Base-by-base conservation (phyloP, 1,140 invertebrate species). In the Drosophila obscura region DNA sequence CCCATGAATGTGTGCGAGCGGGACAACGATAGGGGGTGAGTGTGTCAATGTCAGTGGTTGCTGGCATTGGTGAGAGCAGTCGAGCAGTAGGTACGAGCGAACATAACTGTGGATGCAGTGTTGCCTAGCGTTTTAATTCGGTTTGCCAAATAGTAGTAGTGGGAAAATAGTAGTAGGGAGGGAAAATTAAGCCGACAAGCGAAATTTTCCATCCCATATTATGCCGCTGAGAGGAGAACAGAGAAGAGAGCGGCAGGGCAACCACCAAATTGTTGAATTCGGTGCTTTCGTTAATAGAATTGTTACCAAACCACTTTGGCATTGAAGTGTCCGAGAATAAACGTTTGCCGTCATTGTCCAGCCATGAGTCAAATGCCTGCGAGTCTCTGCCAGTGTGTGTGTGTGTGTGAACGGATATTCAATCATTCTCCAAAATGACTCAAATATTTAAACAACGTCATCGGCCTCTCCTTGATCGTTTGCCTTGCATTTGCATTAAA, bases 41-140 rank as follows among this genome's bases (percentile, higher is more conserved):
- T 53, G 19, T 79, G 83, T 87, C 79, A 87, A 79, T 88, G 82
- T 79, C 82, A 79, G 63, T 79, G 71, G 83, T 83, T 83, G 80
- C 68, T 80, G 31, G 22, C 51, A 41, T 55, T 57, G 77, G 73
- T 52, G 48, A 43, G 82, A 88, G 66, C 60, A 61, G 79, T 67
- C 73, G 15, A 13, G 56, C 63, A 49, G 51, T 43, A 73, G 35
- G 1, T 13, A 11, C 67, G 64, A 51, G 44, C 45, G 59, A 60
- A 64, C 62, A 66, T 52, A 78, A 79, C 69, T 67, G 68, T 9
- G 60, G 13, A 6, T 15, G 15, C 74, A 85, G 82, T 85, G 71
- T 85, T 85, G 82, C 59, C 31, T 9, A 74, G 74, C 79, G 65
- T 52, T 28, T 35, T 55, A 53, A 39, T 58, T 73, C 31, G 41